Evolutionary conservation across 2,888 invertebrate genomes (phyloP).

Genomic region (Metalampra italica): DNA sequence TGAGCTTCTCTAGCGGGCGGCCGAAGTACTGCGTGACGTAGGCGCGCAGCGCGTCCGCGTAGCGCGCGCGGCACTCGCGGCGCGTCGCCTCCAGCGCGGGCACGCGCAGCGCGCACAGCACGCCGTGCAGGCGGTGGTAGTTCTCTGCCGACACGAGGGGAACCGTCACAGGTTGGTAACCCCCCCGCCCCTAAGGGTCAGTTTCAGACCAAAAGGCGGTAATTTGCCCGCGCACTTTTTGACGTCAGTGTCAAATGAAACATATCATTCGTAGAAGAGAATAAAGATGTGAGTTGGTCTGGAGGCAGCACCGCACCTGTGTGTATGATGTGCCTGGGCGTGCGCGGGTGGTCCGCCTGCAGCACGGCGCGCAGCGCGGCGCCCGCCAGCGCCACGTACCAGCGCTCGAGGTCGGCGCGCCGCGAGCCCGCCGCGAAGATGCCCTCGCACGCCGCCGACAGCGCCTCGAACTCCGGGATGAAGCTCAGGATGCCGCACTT

Average conservation of each 20-base stretch:
- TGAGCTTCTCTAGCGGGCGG: constrained; percentile 74
- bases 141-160: constrained; percentile 80
- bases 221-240: too few species aligned
- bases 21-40: constrained; percentile 98
- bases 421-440: constrained; percentile 92
- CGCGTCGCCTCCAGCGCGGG: constrained; percentile 90
- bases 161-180: too few species aligned
- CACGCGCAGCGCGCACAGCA: constrained; percentile 93
- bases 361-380: constrained; percentile 91
- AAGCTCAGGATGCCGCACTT: constrained; percentile 95
- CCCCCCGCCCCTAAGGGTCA: too few species aligned
- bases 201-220: too few species aligned
- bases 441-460: constrained; percentile 91
- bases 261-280: too few species aligned
- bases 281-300: too few species aligned
- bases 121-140: constrained; percentile 94
- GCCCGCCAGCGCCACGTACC: constrained; percentile 89
- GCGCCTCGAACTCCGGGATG: constrained; percentile 93
- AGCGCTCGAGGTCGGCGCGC: constrained; percentile 94
- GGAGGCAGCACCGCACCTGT: constrained; percentile 23
- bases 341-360: constrained; percentile 92
- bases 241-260: too few species aligned
- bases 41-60: constrained; percentile 91
- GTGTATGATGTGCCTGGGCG: constrained; percentile 93
- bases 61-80: constrained; percentile 93